Evolutionary conservation across 1,140 invertebrate genomes (phyloP).

Genomic region (Philotrypesis tridentata): DNA sequence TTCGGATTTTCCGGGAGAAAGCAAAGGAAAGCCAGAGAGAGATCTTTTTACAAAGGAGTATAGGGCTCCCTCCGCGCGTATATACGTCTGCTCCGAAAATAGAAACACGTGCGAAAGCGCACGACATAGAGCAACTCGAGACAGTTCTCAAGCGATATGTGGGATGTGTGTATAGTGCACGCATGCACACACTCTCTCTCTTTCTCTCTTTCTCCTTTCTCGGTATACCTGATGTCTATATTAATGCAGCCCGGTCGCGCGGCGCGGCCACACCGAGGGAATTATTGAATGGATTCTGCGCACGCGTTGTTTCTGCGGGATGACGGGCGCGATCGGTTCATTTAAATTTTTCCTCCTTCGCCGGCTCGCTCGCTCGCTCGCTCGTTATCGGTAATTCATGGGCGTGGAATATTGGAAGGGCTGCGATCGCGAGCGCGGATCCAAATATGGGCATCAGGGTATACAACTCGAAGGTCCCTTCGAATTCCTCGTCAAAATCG

Average conservation of each 20-base stretch:
- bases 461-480: too few species aligned
- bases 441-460: background rate
- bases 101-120: conserved; percentile 43
- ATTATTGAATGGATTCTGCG: too few species aligned
- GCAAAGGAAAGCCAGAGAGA: background rate
- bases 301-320: too few species aligned
- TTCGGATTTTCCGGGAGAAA: background rate
- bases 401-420: too few species aligned
- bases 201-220: background rate
- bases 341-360: background rate
- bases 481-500: too few species aligned
- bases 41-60: background rate
- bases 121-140: background rate
- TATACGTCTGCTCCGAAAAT: conserved; percentile 40
- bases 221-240: background rate
- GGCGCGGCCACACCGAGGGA: too few species aligned
- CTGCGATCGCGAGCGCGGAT: too few species aligned
- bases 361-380: too few species aligned
- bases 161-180: background rate
- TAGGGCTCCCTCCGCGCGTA: conserved; percentile 18
- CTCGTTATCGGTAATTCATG: too few species aligned
- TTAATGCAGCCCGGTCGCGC: background rate
- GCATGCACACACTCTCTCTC: background rate
- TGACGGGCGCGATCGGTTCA: too few species aligned
- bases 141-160: background rate